Evolutionary conservation across 2,888 invertebrate species (phyloP), one percentile per base, ranked within the genome.

Genomic region (Platerodrilus igneus): DNA sequence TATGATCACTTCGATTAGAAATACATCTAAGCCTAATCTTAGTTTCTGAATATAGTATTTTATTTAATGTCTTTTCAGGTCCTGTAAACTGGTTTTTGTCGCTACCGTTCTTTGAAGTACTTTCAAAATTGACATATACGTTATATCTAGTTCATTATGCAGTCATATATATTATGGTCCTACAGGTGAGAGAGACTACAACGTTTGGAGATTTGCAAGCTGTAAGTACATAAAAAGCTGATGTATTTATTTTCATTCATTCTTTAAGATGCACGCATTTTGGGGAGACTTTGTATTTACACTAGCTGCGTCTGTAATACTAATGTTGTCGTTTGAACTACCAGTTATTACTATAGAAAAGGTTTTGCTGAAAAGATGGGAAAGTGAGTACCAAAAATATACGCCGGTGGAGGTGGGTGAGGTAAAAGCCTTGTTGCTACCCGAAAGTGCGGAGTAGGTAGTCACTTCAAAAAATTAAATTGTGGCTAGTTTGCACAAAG

Each of bases 81-180:
- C 2, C 19, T 30, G 17, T 18, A 6, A 30, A 30, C 14, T 30
- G 19, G 17, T 30, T 30, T 18, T 14, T 30, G 4, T 27, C 27
- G 2, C 5, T 27, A 8, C 27, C 27, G 9, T 5, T 27, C 2
- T 27, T 27, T 14, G 13, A 27, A 27, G 5, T 27, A 14, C 8
- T 27, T 9, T 11, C 13, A 27, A 27, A 14, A 27, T 9, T 27
- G 5, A 14, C 15, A 2, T 27, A 13, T 14, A 13, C 13, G 5
- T 11, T 27, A 9, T 27, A 27, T 9, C 11, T 27, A 9, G 9
- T 27, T 13, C 27, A 27, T 27, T 13, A 27, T 6, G n/a, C 27
- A 13, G 15, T 27, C 5, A 7, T 27, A 14, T 27, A 27, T 27
- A 13, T 27, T 9, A 5, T 27, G 19, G 19, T 8, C 5, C 19